phyloP scores from a whole-genome alignment of 2,888 invertebrate species.

The Cephus pulcher region DNA sequence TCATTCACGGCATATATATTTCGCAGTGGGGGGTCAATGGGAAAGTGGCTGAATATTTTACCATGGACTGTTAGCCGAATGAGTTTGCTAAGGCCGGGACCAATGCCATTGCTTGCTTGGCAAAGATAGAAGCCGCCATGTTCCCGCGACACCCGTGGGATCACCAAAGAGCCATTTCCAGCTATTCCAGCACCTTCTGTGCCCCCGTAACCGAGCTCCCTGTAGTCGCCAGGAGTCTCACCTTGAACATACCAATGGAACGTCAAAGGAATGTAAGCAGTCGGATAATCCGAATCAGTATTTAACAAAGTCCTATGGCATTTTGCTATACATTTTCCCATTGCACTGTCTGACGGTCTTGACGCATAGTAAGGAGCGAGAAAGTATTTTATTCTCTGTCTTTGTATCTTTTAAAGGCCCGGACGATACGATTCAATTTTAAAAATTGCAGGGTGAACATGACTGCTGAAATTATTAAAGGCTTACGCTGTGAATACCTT shows the following conservation, averaged over 20 bases:
- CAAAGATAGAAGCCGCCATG: conserved; percentile 72
- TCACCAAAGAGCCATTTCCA: conserved; percentile 70
- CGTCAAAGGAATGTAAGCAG: not conserved
- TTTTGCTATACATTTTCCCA: not conserved
- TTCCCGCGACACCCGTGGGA: conserved; percentile 69
- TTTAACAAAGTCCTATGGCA: not conserved
- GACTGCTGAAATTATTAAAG: not conserved
- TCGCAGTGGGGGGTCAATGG: not conserved
- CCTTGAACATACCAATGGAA: conserved; percentile 39
- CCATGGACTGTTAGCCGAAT: conserved; percentile 74
- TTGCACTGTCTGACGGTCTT: not conserved
- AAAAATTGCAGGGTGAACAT: not conserved
- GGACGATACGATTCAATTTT: not conserved
- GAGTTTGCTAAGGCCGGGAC: conserved; percentile 73
- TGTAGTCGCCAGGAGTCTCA: conserved; percentile 69
- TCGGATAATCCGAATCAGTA: not conserved
- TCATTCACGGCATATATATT: conserved; percentile 3
- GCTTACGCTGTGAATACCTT: not conserved
- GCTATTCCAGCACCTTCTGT: conserved; percentile 62
- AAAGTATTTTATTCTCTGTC: not conserved
- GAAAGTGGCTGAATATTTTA: conserved; percentile 57
- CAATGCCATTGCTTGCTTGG: conserved; percentile 73
- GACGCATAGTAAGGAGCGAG: not conserved
- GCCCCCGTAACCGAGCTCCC: conserved; percentile 68
- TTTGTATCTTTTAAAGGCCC: too few species aligned